Percentiles rank a stretch among this genome's conserved stretches.
Conservation (phyloP, 2,113 vertebrate genomes). For the Seriola dumerili region DNA sequence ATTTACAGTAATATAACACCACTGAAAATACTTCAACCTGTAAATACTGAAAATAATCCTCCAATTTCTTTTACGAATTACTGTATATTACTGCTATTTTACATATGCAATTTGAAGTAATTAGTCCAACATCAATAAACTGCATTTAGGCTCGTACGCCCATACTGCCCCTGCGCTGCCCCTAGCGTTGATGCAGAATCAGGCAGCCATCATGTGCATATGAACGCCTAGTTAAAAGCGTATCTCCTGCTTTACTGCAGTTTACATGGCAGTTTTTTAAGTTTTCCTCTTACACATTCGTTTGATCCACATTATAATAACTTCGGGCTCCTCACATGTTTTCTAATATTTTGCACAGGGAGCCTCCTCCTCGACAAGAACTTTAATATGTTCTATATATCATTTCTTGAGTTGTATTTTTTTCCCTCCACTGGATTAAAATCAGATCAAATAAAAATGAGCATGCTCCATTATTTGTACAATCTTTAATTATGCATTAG, state of each 20-base stretch:
- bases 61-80: too few species aligned
- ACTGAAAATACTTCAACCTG: too few species aligned
- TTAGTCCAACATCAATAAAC: too few species aligned
- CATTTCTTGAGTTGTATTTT: background rate
- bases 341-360: background rate
- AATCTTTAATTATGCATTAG: constrained; percentile 85
- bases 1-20: too few species aligned
- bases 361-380: background rate
- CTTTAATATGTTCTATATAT: background rate
- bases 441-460: constrained; percentile 57
- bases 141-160: too few species aligned
- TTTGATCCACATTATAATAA: background rate
- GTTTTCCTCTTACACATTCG: background rate
- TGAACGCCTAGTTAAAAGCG: too few species aligned
- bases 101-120: too few species aligned
- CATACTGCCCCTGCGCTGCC: too few species aligned
- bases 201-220: too few species aligned
- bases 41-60: too few species aligned
- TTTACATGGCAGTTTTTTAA: background rate
- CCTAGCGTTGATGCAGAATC: too few species aligned
- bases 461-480: constrained; percentile 79
- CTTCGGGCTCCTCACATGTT: background rate
- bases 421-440: constrained; percentile 33
- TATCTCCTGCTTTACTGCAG: background rate
- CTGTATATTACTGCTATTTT: too few species aligned